Evolutionary conservation across 2,888 invertebrate genomes (phyloP).

Genomic region (Drosophila emarginata): DNA sequence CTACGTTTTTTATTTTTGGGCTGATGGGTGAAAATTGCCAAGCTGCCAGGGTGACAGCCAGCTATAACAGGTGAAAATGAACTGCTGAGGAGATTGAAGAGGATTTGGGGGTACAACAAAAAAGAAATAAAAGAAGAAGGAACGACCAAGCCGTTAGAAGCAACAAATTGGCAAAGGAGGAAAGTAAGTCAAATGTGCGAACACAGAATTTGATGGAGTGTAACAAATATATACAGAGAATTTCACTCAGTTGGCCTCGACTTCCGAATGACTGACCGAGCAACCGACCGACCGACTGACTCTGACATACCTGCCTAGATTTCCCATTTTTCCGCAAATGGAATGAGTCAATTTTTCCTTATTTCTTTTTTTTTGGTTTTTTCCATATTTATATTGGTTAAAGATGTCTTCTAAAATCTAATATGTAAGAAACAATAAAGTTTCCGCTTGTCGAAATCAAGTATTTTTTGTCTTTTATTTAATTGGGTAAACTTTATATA

Average conservation of each 20-base stretch:
- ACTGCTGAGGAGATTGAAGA: background rate
- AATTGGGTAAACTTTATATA: too few species aligned
- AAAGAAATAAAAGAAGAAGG: constrained; percentile 18
- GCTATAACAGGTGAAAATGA: constrained; percentile 41
- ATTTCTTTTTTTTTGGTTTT: background rate
- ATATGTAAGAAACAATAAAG: too few species aligned
- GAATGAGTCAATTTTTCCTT: background rate
- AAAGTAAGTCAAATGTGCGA: constrained; percentile 42
- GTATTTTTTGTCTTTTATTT: too few species aligned
- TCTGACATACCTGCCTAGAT: background rate
- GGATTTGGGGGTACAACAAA: background rate
- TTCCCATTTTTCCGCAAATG: constrained; percentile 3
- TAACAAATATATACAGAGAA: constrained; percentile 10
- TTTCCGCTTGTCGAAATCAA: too few species aligned
- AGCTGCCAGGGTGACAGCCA: constrained; percentile 40
- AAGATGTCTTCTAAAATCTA: too few species aligned
- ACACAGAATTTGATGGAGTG: constrained; percentile 14
- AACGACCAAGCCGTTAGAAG: constrained; percentile 22
- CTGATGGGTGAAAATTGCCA: constrained; percentile 68
- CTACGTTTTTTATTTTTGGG: constrained; percentile 42
- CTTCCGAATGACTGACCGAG: constrained; percentile 6
- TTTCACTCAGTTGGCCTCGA: constrained; percentile 15
- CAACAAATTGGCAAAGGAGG: constrained; percentile 21
- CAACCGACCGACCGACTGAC: background rate
- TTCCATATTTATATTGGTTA: too few species aligned